Percentiles rank a stretch among this genome's conserved stretches.
Conservation (phyloP, 2,113 vertebrate species). For the Myocastor coypus region DNA sequence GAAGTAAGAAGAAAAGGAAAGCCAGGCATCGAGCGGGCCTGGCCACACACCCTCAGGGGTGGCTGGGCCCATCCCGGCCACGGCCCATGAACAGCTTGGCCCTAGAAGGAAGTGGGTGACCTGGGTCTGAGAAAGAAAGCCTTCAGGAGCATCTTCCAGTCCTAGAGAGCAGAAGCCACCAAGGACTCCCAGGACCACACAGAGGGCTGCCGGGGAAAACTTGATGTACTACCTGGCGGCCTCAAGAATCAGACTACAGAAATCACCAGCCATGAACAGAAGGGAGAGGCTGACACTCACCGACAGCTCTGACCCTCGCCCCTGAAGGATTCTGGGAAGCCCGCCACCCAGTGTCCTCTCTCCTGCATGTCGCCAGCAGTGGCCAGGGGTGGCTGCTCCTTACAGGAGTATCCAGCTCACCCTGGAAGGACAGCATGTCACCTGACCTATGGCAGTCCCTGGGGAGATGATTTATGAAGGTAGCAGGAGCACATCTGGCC, state of each 20-base stretch:
- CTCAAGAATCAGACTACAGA: background rate
- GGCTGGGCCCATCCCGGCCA: background rate
- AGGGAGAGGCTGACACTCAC: background rate
- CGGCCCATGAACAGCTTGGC: background rate
- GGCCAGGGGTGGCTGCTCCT: too few relatives aligned
- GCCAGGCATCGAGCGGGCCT: background rate
- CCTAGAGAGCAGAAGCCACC: background rate
- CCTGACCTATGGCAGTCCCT: background rate
- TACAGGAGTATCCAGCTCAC: background rate
- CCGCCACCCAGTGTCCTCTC: too few relatives aligned
- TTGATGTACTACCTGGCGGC: accelerated
- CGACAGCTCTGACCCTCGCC: background rate
- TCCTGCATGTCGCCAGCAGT: too few relatives aligned
- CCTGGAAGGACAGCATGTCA: background rate
- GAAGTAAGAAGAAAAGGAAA: background rate
- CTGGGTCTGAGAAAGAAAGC: background rate
- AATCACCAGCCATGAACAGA: too few relatives aligned
- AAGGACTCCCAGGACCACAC: background rate
- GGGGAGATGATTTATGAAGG: background rate
- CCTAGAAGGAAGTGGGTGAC: too few relatives aligned
- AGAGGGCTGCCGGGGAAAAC: background rate
- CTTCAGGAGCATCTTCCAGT: background rate
- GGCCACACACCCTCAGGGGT: background rate
- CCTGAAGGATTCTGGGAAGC: background rate
- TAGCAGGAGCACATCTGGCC: background rate